Evolutionary conservation across 2,888 invertebrate species (phyloP).

Genomic region (Apamea monoglypha): DNA sequence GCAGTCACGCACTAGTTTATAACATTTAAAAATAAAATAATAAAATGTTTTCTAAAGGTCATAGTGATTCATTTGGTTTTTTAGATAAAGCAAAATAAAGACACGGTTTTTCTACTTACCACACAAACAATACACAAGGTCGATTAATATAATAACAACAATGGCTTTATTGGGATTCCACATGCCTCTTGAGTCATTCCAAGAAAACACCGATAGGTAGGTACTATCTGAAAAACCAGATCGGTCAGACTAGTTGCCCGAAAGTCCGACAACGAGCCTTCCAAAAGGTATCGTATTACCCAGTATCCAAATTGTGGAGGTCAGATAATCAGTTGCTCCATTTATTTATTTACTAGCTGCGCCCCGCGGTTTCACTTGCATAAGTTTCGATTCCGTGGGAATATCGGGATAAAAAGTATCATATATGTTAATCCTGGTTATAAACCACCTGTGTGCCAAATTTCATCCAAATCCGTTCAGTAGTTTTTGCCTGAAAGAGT

Average conservation of each 20-base stretch:
- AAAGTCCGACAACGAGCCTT: not conserved
- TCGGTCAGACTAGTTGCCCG: not conserved
- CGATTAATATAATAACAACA: not conserved
- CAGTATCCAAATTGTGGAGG: not conserved
- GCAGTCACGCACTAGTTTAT: no score
- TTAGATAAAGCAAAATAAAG: not conserved
- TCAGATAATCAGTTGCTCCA: not conserved
- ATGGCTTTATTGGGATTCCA: not conserved
- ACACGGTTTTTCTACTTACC: not conserved
- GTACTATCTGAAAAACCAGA: not conserved
- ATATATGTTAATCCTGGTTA: no score
- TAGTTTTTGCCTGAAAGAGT: no score
- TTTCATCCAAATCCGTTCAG: no score
- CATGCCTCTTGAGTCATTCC: not conserved
- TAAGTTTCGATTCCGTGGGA: no score
- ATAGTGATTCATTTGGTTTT: not conserved
- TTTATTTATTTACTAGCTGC: no score
- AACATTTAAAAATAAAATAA: no score
- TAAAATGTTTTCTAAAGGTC: slow-evolving; percentile 19
- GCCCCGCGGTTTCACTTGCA: no score
- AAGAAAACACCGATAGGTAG: no score
- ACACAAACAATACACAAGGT: not conserved
- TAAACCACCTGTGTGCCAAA: no score
- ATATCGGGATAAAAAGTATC: no score
- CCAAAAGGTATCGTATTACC: not conserved